Base-by-base conservation (phyloP, 1,140 invertebrate genomes). In the Laupala kohalensis region DNA sequence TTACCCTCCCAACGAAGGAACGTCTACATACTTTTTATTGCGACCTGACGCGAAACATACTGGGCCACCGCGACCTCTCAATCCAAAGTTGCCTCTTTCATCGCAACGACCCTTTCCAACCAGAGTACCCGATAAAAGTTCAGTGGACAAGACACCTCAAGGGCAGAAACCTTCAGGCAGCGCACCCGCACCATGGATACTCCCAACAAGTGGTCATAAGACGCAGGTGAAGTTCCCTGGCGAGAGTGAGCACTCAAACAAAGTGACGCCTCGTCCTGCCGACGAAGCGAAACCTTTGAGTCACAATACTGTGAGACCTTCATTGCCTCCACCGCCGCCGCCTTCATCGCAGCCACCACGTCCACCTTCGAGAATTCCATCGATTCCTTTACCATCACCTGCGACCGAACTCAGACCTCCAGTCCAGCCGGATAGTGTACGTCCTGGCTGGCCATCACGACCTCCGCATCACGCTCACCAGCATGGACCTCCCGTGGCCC, bases 1-100 rank as follows among this genome's bases (percentile, higher is more conserved):
- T 25, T 70, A 70, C 25, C 69, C 69, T 13, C 23, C 23, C n/a
- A 37, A 68, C 29, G 67, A 63, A 25, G 24, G 69, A 19, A 64
- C 37, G 6, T 70, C 69, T 24, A n/a, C 53, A 24, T 70, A 30
- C 37, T 70, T 70, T 24, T 24, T 23, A 23, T 15, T 63, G 29
- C 37, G 25, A 5, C 30, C 69, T 19, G 64, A 66, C 23, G 26
- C 23, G 9, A 63, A 13, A 63, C 12, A 63, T 13, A n/a, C 53
- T 63, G 37, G 37, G 9, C 37, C 37, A 19, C 37, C 37, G 37
- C 37, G 37, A 19, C 37, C 37, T 19, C 37, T 13, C 30, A 53
- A 53, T 13, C 37, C 37, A 9, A 2, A 2, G 37, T 19, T 53
- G 37, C 37, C 37, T 9, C 37, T 15, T 19, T 9, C 4, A 19